A percentile compares a stretch with the other conserved stretches of the same genome.
phyloP scores from a whole-genome alignment of 2,113 vertebrate species.

The Megaceryle maxima region DNA sequence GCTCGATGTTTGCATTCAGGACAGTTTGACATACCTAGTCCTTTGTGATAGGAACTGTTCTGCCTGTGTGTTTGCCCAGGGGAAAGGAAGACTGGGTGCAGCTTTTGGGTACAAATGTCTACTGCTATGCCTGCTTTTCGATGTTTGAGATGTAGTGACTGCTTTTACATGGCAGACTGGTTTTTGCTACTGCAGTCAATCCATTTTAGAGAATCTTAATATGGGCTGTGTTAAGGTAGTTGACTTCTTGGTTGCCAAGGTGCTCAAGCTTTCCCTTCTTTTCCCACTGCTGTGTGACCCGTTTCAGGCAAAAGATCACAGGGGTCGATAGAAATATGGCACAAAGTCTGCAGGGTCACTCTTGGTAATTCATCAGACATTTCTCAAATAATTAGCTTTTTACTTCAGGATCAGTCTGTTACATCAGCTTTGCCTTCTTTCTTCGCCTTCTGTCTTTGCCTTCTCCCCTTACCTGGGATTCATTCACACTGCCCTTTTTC shows the following conservation, averaged over 20 bases:
- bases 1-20: background rate
- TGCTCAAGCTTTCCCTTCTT: background rate
- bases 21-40: background rate
- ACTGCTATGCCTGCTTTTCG: background rate
- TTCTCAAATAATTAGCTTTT: background rate
- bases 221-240: background rate
- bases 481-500: background rate
- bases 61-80: background rate
- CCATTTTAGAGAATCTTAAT: background rate
- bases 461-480: background rate
- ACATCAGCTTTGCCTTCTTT: background rate
- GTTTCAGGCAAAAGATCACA: background rate
- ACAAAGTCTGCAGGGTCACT: background rate
- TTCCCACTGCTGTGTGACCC: background rate
- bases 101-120: background rate
- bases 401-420: background rate
- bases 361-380: background rate
- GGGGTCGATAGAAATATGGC: background rate
- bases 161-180: background rate
- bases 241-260: background rate
- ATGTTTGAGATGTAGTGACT: background rate
- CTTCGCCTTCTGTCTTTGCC: background rate
- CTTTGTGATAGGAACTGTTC: background rate
- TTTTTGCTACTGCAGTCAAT: background rate
- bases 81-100: background rate